These are phyloP conservation scores for Callyntrura sp. DNA, from an alignment of 2,888 invertebrate genomes.

Conservation along the genomic window DNA sequence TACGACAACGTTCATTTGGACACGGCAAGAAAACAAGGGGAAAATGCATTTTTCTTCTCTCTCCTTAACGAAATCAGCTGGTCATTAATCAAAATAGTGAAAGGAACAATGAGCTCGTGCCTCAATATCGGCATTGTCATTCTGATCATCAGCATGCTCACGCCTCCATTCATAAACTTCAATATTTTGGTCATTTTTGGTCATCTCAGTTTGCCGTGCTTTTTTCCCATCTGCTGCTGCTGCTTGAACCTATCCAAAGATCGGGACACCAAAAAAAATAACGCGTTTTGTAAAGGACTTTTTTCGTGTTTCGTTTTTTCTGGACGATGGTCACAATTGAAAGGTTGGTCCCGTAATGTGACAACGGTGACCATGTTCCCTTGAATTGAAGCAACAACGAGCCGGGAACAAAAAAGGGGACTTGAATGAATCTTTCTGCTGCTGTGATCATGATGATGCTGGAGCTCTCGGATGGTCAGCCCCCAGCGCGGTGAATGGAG, in stretches of 20 bases:
- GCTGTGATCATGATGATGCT: too few relatives aligned
- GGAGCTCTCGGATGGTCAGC: constrained; percentile 41
- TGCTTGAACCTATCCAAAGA: too few relatives aligned
- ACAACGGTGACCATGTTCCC: neutral
- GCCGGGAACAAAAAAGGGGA: neutral
- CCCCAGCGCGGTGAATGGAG: constrained; percentile 43
- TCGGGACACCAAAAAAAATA: too few relatives aligned
- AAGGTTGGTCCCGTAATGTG: too few relatives aligned
- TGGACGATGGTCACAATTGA: too few relatives aligned
- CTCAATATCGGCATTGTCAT: neutral
- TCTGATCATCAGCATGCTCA: constrained; percentile 10
- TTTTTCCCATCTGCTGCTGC: neutral
- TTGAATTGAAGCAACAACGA: neutral
- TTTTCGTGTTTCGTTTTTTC: too few relatives aligned
- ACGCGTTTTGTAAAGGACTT: too few relatives aligned
- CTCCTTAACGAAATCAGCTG: constrained; percentile 70
- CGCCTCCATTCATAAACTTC: constrained; percentile 63
- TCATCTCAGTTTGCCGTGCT: constrained; percentile 29
- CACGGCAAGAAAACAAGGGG: neutral
- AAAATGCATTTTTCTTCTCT: constrained; percentile 5
- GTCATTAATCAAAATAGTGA: constrained; percentile 67
- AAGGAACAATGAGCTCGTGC: constrained; percentile 19
- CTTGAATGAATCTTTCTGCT: too few relatives aligned
- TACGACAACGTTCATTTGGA: neutral
- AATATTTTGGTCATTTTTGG: constrained; percentile 76